A percentile compares a stretch with the other conserved stretches of the same genome.
These are phyloP conservation scores for Matsumyia berberina DNA, from an alignment of 2,888 invertebrate genomes.

Conservation along the genomic window DNA sequence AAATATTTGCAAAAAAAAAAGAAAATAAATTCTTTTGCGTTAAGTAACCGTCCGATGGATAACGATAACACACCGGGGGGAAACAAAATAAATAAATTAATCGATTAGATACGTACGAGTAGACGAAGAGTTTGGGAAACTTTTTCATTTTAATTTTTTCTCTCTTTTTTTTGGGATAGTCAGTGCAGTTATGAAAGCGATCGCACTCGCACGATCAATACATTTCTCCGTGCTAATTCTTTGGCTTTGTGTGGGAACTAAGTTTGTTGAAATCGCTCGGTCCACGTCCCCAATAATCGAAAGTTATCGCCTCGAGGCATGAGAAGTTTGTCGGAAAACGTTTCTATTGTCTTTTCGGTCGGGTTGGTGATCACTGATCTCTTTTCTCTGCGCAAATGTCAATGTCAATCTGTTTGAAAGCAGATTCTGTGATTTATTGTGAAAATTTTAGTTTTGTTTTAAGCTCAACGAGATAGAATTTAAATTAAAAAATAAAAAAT, in stretches of 20 bases:
- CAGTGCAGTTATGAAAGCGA: slow-evolving; percentile 40
- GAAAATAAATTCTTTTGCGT: slow-evolving; percentile 48
- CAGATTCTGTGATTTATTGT: slow-evolving; percentile 3
- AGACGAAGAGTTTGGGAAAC: too few relatives aligned
- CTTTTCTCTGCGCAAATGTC: slow-evolving; percentile 19
- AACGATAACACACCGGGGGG: slow-evolving; percentile 22
- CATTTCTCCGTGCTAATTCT: not conserved
- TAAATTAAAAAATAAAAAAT: not conserved
- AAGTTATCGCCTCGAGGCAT: slow-evolving; percentile 5
- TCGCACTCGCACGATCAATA: slow-evolving; percentile 24
- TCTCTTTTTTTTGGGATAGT: slow-evolving; percentile 6
- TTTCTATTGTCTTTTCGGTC: not conserved
- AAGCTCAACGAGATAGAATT: not conserved
- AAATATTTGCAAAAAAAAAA: slow-evolving; percentile 39
- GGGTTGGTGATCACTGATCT: not conserved
- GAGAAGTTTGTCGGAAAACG: slow-evolving; percentile 13
- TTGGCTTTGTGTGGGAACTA: not conserved
- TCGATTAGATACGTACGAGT: slow-evolving; percentile 31
- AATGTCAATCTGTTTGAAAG: slow-evolving; percentile 38
- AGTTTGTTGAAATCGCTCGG: not conserved
- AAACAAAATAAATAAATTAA: slow-evolving; percentile 7
- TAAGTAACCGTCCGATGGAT: slow-evolving; percentile 45
- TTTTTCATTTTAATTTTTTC: slow-evolving; percentile 5
- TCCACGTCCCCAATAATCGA: slow-evolving; percentile 13
- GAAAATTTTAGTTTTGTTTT: not conserved